Percentiles rank a stretch among this genome's conserved stretches.
phyloP scores from a whole-genome alignment of 1,140 invertebrate species.

The Tenebrio molitor region DNA sequence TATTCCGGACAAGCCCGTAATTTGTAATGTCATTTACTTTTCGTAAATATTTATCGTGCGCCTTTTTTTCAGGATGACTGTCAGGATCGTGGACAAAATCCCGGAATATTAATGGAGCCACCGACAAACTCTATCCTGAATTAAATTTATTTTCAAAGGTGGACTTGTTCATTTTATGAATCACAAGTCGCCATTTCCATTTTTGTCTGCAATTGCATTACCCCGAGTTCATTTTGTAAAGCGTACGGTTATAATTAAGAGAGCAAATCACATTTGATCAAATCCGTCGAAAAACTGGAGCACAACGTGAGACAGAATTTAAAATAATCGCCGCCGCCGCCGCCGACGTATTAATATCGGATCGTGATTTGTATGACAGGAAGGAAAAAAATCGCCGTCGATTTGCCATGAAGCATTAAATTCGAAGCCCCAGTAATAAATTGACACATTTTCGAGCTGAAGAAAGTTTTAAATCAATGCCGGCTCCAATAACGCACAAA shows the following conservation, averaged over 20 bases:
- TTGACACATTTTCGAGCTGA: slow-evolving; percentile 37
- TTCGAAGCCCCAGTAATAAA: slow-evolving; percentile 29
- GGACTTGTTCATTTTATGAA: slow-evolving; percentile 10
- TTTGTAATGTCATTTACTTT: slow-evolving; percentile 24
- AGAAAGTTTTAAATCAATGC: slow-evolving; percentile 39
- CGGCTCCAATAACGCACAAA: slow-evolving; percentile 30
- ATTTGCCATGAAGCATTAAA: slow-evolving; percentile 35
- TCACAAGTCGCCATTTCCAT: slow-evolving; percentile 13
- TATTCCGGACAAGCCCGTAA: neutral
- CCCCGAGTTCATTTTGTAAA: neutral
- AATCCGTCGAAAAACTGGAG: neutral
- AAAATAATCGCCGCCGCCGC: neutral
- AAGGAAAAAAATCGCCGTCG: slow-evolving; percentile 19
- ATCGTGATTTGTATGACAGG: slow-evolving; percentile 30
- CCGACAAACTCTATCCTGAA: slow-evolving; percentile 1
- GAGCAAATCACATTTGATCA: no score
- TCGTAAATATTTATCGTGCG: slow-evolving; percentile 19
- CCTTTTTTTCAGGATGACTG: slow-evolving; percentile 31
- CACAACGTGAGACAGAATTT: slow-evolving; percentile 2
- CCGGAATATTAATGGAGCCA: slow-evolving; percentile 34
- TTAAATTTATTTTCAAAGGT: slow-evolving; percentile 30
- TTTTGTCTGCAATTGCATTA: slow-evolving; percentile 8
- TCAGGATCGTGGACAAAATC: slow-evolving; percentile 21
- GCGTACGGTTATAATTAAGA: neutral
- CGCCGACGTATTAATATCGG: slow-evolving; percentile 7